Evolutionary conservation across 2,113 vertebrate species (phyloP).

Genomic region (Psephotus haematonotus): DNA sequence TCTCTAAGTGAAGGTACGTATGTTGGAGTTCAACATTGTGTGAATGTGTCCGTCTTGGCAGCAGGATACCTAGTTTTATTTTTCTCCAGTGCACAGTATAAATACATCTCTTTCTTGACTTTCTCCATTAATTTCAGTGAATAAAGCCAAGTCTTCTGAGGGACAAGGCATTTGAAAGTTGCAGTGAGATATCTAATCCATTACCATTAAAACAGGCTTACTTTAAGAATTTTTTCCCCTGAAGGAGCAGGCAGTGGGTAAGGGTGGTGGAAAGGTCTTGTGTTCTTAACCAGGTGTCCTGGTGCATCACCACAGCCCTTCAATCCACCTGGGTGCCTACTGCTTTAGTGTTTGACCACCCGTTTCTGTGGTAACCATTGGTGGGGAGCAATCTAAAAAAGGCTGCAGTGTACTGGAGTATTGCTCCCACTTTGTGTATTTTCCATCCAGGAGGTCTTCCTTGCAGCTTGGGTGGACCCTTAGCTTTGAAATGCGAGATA

Average conservation of each 20-base stretch:
- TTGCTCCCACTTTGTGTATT: accelerated
- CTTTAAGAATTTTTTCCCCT: neutral
- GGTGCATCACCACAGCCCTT: neutral
- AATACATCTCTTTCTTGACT: neutral
- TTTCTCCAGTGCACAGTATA: neutral
- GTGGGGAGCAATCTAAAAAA: neutral
- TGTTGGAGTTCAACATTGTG: accelerated
- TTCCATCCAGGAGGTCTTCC: neutral
- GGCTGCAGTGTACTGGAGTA: neutral
- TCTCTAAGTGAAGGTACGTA: neutral
- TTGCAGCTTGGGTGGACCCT: neutral
- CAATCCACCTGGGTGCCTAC: neutral
- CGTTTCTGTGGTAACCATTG: neutral
- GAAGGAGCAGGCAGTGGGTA: neutral
- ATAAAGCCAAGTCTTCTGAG: neutral
- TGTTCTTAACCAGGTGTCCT: neutral
- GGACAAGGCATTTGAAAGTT: neutral
- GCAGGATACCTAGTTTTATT: neutral
- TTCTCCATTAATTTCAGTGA: neutral
- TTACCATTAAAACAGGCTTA: neutral
- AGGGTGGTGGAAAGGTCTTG: neutral
- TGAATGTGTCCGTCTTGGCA: neutral
- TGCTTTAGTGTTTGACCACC: neutral
- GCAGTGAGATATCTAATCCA: neutral
- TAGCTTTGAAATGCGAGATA: neutral